Evolutionary conservation across 2,113 vertebrate species (phyloP).

Genomic region (Rhinichthys klamathensis): DNA sequence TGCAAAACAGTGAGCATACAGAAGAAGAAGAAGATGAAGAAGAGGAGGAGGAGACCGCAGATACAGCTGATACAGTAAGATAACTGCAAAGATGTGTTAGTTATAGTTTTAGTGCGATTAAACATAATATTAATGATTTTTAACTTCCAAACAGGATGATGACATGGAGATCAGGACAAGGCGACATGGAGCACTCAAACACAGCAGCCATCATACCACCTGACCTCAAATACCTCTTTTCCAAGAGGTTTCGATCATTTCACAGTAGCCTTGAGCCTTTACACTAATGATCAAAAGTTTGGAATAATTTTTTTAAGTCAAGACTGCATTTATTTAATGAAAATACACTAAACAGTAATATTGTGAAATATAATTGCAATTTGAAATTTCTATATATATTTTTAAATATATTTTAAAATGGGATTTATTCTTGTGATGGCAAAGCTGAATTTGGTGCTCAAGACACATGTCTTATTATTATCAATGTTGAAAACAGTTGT

Average conservation of each 20-base stretch:
- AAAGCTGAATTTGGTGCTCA: too few relatives aligned
- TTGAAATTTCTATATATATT: too few relatives aligned
- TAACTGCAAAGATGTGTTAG: not conserved
- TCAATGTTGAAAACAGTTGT: too few relatives aligned
- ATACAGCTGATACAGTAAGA: conserved; percentile 81
- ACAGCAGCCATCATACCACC: not conserved
- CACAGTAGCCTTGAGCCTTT: not conserved
- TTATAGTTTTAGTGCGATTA: not conserved
- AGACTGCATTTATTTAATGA: too few relatives aligned
- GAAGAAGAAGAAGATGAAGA: conserved; percentile 70
- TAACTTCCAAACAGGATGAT: conserved; percentile 67
- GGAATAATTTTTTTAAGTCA: too few relatives aligned
- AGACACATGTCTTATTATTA: too few relatives aligned
- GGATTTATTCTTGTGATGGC: too few relatives aligned
- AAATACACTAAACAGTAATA: too few relatives aligned
- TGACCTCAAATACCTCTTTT: conserved; percentile 14
- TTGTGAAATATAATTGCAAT: too few relatives aligned
- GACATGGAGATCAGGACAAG: conserved; percentile 59
- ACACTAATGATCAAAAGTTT: too few relatives aligned
- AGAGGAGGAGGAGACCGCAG: conserved; percentile 71
- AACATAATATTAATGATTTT: not conserved
- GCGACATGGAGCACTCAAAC: not conserved
- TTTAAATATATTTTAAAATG: too few relatives aligned
- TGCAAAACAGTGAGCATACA: conserved; percentile 64
- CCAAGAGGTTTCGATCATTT: not conserved